Evolutionary conservation across 1,140 invertebrate genomes (phyloP).

Genomic region (Drosophila malerkotliana): DNA sequence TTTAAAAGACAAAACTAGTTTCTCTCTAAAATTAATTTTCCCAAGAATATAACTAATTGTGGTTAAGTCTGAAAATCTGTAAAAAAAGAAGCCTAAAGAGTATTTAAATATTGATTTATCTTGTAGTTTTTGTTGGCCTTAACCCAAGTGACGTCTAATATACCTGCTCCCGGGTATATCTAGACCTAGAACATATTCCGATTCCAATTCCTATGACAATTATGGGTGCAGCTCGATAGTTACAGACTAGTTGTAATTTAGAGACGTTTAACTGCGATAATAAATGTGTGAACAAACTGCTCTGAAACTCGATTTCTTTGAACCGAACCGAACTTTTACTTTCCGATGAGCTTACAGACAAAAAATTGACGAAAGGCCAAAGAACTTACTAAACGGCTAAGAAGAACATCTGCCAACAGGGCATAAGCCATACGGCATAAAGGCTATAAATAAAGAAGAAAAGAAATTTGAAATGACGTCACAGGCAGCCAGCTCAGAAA

Average conservation of each 20-base stretch:
- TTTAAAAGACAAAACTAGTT: slow-evolving; percentile 28
- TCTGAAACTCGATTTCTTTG: slow-evolving; percentile 9
- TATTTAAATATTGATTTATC: slow-evolving; percentile 9
- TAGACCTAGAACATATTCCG: slow-evolving; percentile 43
- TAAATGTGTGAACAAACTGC: slow-evolving; percentile 52
- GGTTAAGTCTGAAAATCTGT: not conserved
- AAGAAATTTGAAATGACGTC: slow-evolving; percentile 38
- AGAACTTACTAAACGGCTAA: slow-evolving; percentile 12
- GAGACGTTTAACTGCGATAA: slow-evolving; percentile 39
- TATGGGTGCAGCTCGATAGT: slow-evolving; percentile 63
- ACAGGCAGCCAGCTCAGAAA: slow-evolving; percentile 9
- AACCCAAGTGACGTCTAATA: slow-evolving; percentile 49
- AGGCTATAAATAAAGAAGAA: slow-evolving; percentile 9
- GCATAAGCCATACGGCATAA: not conserved
- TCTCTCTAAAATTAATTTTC: slow-evolving; percentile 1
- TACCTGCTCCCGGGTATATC: slow-evolving; percentile 16
- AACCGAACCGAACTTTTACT: slow-evolving; percentile 47
- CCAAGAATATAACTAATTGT: slow-evolving; percentile 19
- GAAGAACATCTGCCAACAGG: slow-evolving; percentile 17
- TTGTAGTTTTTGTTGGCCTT: slow-evolving; percentile 52
- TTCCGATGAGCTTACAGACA: slow-evolving; percentile 15
- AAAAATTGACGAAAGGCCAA: slow-evolving; percentile 40
- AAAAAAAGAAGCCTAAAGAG: slow-evolving; percentile 13
- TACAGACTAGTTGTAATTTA: slow-evolving; percentile 38
- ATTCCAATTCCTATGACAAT: slow-evolving; percentile 42